Evolutionary conservation across 2,888 invertebrate genomes (phyloP).

Genomic region (Brachycybe producta): DNA sequence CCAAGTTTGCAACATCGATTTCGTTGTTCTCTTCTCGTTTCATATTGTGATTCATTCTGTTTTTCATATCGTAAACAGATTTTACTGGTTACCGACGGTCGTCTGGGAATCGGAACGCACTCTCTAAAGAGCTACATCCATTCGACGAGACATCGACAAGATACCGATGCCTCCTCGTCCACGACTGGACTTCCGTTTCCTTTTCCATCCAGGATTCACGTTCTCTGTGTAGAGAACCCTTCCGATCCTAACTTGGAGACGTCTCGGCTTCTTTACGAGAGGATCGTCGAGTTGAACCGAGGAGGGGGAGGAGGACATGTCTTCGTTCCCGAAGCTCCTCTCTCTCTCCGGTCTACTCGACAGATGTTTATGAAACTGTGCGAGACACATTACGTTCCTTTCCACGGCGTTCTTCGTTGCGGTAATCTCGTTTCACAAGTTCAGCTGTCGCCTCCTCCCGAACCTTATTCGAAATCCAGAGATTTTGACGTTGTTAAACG

Average conservation of each 20-base stretch:
- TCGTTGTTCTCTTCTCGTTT: background rate
- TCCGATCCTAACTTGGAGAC: too few species aligned
- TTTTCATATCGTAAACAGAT: too few species aligned
- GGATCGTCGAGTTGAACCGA: conserved; percentile 61
- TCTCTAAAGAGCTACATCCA: conserved; percentile 40
- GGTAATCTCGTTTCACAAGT: conserved; percentile 60
- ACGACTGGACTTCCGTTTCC: conserved; percentile 48
- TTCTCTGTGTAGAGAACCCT: conserved; percentile 35
- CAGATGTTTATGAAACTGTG: conserved; percentile 52
- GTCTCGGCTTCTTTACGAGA: too few species aligned
- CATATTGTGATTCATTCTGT: too few species aligned
- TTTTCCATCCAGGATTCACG: conserved; percentile 62
- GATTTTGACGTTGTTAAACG: conserved; percentile 46
- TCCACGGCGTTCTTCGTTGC: conserved; percentile 56
- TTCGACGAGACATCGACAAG: conserved; percentile 39
- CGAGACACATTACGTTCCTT: conserved; percentile 58
- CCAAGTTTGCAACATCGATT: conserved; percentile 43
- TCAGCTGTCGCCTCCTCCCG: conserved; percentile 58
- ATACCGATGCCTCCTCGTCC: conserved; percentile 29
- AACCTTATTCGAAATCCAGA: conserved; percentile 29
- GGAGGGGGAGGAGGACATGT: conserved; percentile 51
- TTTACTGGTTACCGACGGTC: conserved; percentile 62
- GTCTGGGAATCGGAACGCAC: conserved; percentile 49
- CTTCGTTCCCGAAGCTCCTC: conserved; percentile 37
- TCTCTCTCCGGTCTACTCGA: conserved; percentile 37